Evolutionary conservation across 1,140 invertebrate species (phyloP).

Genomic region (Phthorimaea operculella): DNA sequence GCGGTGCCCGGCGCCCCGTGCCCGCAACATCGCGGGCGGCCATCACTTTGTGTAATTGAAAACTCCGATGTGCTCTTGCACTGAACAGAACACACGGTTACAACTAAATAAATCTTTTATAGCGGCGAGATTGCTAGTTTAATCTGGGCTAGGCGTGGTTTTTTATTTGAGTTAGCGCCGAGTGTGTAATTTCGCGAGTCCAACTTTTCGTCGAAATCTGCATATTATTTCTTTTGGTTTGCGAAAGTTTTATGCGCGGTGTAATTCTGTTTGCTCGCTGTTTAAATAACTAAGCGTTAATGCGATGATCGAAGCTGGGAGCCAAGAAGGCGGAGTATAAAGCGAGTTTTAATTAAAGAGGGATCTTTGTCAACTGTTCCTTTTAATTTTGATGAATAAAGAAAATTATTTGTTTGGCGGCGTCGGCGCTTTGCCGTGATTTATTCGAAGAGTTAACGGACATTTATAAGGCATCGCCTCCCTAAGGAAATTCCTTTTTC

Average conservation of each 20-base stretch:
- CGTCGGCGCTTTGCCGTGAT: constrained; percentile 50
- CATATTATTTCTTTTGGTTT: not conserved
- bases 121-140: constrained; percentile 11
- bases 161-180: not conserved
- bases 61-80: constrained; percentile 62
- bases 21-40: constrained; percentile 35
- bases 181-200: no score
- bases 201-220: not conserved
- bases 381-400: constrained; percentile 67
- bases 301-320: constrained; percentile 28
- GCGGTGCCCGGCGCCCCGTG: not conserved
- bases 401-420: constrained; percentile 64
- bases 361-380: constrained; percentile 59
- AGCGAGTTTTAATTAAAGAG: constrained; percentile 58
- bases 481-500: constrained; percentile 41
- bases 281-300: constrained; percentile 27
- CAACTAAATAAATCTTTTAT: constrained; percentile 57
- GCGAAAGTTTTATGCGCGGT: no score
- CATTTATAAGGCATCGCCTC: constrained; percentile 40
- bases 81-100: constrained; percentile 47
- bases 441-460: constrained; percentile 54
- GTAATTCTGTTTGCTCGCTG: not conserved
- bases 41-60: constrained; percentile 67
- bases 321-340: constrained; percentile 31
- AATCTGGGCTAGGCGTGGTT: constrained; percentile 9